phyloP scores from a whole-genome alignment of 1,140 invertebrate genomes.

The Macrostomum lignano region DNA sequence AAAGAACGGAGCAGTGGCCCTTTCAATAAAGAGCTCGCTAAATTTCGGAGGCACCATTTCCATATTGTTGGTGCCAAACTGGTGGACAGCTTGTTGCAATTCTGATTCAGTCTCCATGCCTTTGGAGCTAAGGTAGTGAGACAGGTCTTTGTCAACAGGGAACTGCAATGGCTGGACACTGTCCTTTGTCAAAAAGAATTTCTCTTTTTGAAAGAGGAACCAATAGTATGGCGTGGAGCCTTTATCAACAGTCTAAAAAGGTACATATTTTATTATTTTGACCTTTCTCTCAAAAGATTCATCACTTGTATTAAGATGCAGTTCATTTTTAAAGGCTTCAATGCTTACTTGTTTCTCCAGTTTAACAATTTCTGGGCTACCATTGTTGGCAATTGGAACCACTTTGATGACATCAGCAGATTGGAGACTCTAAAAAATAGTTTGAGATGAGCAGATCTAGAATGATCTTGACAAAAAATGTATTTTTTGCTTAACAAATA shows the following conservation, averaged over 20 bases:
- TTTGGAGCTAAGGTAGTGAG: constrained; percentile 51
- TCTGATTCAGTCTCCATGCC: constrained; percentile 55
- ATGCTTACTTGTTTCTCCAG: constrained; percentile 37
- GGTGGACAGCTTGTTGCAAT: constrained; percentile 39
- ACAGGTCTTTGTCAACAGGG: constrained; percentile 41
- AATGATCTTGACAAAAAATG: background rate
- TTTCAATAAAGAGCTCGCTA: constrained; percentile 72
- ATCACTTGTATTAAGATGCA: too few relatives aligned
- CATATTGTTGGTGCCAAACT: constrained; percentile 64
- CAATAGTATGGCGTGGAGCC: constrained; percentile 29
- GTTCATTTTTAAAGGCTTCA: too few relatives aligned
- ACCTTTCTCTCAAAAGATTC: constrained; percentile 6
- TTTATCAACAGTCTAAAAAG: background rate
- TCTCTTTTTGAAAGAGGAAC: constrained; percentile 85
- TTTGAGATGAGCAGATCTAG: background rate
- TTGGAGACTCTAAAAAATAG: constrained; percentile 1
- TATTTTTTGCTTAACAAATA: too few relatives aligned
- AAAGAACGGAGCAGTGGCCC: constrained; percentile 93
- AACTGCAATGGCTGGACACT: constrained; percentile 51
- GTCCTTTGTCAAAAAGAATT: constrained; percentile 48
- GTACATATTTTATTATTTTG: background rate
- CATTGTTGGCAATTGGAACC: constrained; percentile 81
- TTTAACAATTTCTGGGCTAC: constrained; percentile 62
- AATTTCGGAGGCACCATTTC: constrained; percentile 79
- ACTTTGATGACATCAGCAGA: constrained; percentile 57